Conservation (phyloP, 2,888 invertebrate species). For the Callyntrura guangdongensis region DNA sequence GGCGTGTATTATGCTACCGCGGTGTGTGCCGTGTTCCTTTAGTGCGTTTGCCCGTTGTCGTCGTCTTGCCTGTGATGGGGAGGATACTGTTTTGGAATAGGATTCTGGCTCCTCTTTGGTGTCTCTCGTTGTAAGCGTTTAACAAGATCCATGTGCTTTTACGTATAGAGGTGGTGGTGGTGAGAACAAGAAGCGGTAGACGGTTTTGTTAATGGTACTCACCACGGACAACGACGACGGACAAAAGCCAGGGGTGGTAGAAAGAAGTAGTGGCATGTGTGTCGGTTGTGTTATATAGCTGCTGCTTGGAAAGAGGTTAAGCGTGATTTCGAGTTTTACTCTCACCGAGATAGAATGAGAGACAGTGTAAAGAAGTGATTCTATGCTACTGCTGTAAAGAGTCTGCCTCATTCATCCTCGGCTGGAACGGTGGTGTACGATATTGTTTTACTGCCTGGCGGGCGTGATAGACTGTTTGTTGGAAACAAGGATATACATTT, state of each 20-base stretch:
- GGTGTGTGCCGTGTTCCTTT: too few species aligned
- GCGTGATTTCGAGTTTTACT: constrained; percentile 53
- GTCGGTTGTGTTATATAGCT: constrained; percentile 6
- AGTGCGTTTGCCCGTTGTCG: too few species aligned
- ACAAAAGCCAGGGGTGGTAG: background rate
- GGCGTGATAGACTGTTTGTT: background rate
- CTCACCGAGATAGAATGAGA: constrained; percentile 56
- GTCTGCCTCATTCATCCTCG: constrained; percentile 1
- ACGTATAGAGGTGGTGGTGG: background rate
- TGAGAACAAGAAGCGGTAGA: too few species aligned
- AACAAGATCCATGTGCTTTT: constrained; percentile 25
- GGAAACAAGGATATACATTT: background rate
- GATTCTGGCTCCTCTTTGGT: background rate
- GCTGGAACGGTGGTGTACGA: constrained; percentile 38
- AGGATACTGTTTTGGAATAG: too few species aligned
- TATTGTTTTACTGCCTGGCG: background rate
- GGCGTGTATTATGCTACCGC: too few species aligned
- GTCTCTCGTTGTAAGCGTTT: background rate
- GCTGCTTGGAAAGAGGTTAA: constrained; percentile 32
- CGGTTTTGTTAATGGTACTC: too few species aligned
- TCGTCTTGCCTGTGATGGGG: too few species aligned
- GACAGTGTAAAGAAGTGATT: constrained; percentile 61
- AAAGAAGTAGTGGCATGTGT: too few species aligned
- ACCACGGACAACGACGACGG: background rate
- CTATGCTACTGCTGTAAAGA: too few species aligned